Conservation (phyloP, 2,888 invertebrate species). For the Vannuccia rotundouncinata region DNA sequence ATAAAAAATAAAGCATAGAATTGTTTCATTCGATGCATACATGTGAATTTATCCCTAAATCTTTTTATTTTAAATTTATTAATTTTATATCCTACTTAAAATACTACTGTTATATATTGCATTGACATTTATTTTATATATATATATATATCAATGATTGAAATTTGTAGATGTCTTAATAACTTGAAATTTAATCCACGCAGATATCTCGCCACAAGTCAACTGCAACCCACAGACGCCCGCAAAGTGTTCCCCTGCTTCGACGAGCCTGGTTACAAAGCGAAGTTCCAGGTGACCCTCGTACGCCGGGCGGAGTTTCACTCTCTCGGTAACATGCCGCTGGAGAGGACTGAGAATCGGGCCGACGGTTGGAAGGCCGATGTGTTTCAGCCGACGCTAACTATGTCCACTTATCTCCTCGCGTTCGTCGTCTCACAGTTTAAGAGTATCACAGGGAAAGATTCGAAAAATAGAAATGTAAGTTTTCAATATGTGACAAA, state of each 20-base stretch:
- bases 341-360: constrained; percentile 40
- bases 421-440: constrained; percentile 53
- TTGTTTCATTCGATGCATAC: too few relatives aligned
- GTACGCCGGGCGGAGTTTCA: constrained; percentile 6
- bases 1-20: too few relatives aligned
- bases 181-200: background rate
- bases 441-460: constrained; percentile 32
- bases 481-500: too few relatives aligned
- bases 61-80: too few relatives aligned
- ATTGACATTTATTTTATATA: too few relatives aligned
- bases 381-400: constrained; percentile 47
- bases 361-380: constrained; percentile 44
- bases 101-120: too few relatives aligned
- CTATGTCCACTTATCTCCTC: constrained; percentile 53
- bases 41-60: too few relatives aligned
- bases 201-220: constrained; percentile 34
- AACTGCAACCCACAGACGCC: constrained; percentile 79
- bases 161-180: too few relatives aligned
- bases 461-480: constrained; percentile 7
- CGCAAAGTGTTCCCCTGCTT: constrained; percentile 86
- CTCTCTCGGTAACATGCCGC: constrained; percentile 52
- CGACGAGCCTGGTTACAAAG: constrained; percentile 79
- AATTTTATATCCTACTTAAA: too few relatives aligned
- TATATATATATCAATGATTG: too few relatives aligned
- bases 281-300: constrained; percentile 67